Evolutionary conservation across 2,113 vertebrate species (phyloP), one percentile per base, ranked within the genome.

Genomic region (Seriola quinqueradiata): DNA sequence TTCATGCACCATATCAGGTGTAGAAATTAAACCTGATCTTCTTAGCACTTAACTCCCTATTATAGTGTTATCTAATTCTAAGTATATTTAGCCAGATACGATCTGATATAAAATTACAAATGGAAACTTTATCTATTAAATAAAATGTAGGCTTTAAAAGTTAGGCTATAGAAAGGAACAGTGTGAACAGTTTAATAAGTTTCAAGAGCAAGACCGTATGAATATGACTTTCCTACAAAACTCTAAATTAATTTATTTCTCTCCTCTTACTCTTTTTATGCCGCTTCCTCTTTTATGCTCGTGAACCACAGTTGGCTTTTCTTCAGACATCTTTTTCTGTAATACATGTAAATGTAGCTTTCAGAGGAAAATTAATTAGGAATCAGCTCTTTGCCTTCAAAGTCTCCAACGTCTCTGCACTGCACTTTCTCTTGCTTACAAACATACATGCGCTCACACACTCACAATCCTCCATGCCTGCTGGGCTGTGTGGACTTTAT

Each of bases 361-460:
- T 87, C 68, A 79, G 81, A 81, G 64, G 75, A 79, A 88, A 91
- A 91, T 91, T 93, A 93, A 93, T 93, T 90, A 93, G 81, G 87
- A 90, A 74, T 88, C 85, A 83, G 74, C 88, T 81, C 60, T 85
- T 85, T 79, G 76, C 90, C 87, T 94, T 92, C 90, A 93, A 92
- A 94, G 89, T 89, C 85, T 80, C 54, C 59, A 36, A 7, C 4
- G 50, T 57, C 61, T 79, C 79, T 82, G 71, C 65, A 14, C 75
- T 84, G 59, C 76, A 75, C 83, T 88, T 87, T 69, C 79, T 59
- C 65, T 81, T 79, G 73, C 81, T 79, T 50, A 79, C 70, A 85
- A 86, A 89, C 83, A 89, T 46, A 86, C 75, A 60, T 54, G 44
- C 72, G 11, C 61, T 55, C 61, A 55, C n/a, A 19, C 44, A 68